Base-by-base conservation (phyloP, 2,113 vertebrate species). In the Phalacrocorax pelagicus region DNA sequence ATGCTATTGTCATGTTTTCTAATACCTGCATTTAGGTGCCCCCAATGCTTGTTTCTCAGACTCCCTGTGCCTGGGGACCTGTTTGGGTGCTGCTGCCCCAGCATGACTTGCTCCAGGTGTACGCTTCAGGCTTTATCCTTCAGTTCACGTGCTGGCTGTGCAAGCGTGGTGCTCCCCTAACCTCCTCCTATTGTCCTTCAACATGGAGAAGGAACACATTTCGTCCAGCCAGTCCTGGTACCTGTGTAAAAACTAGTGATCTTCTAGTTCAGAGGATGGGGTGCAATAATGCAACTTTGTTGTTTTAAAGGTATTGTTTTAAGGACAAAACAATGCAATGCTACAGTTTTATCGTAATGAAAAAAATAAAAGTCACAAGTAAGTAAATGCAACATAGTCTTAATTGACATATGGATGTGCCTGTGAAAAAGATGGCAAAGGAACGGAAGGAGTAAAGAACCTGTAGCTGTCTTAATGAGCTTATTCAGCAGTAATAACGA, bases 91-190 rank as follows among this genome's bases (percentile, higher is more conserved):
- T 86, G 44, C n/a, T 90, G 55, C 42, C 40, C 8, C 29, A 38
- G 19, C 6, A 8, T 30, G 30, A 17, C 75, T 72, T 75, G 61
- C 11, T 84, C 15, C 44, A 55, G n/a, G 10, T 63, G 29, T 71
- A 5, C 1, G 2, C 11, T 83, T 90, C 67, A 47, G 51, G 15
- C 42, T 59, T 71, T 4, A 34, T 38, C 13, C 0, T 82, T 59
- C 26, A 40, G 19, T 49, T 84, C 44, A 49, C 0, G 0, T 27
- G 14, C 18, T 75, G 2, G 0, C 9, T 54, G 29, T 38, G 57
- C 54, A 61, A 8, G 3, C 49, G 54, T 12, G 14, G 4, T 61
- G 11, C 14, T 80, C n/a, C 19, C 16, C 30, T 30, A 52, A 61
- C 11, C 21, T 59, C 20, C 30, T 94, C 15, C 66, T 19, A 29